These are phyloP conservation scores for Thinocorus orbignyianus DNA, from an alignment of 2,113 vertebrate species.

Conservation along the genomic window DNA sequence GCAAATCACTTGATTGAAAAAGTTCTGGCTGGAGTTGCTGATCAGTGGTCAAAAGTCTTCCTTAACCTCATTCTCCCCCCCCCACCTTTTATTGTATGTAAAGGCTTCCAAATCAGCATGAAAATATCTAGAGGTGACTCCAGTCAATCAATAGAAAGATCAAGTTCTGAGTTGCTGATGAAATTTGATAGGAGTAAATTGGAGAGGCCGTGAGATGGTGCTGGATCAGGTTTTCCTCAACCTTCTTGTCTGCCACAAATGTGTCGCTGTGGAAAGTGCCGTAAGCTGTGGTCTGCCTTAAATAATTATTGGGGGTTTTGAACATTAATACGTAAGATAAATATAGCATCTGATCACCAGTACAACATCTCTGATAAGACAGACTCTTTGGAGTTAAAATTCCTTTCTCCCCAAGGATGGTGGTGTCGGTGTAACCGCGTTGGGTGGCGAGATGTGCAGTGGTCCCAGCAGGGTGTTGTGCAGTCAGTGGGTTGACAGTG, in stretches of 20 bases:
- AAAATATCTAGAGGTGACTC: slow-evolving; percentile 71
- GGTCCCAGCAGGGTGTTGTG: neutral
- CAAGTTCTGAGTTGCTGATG: slow-evolving; percentile 70
- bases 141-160: slow-evolving; percentile 72
- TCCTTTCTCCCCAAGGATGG: neutral
- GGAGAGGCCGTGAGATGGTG: slow-evolving; percentile 43
- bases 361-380: neutral
- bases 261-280: slow-evolving; percentile 34
- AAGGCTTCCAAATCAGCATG: slow-evolving; percentile 62
- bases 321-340: neutral
- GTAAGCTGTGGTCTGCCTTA: slow-evolving; percentile 2
- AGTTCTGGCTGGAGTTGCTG: slow-evolving; percentile 57
- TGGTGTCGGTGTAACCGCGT: rapidly evolving
- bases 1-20: neutral
- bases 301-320: neutral
- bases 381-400: neutral
- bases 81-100: neutral
- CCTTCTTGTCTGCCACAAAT: slow-evolving; percentile 40
- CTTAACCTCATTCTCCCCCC: neutral
- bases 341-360: neutral
- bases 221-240: slow-evolving; percentile 66
- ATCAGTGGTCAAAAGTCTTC: slow-evolving; percentile 66
- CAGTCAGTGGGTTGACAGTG: neutral
- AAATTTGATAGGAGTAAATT: slow-evolving; percentile 72
- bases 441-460: neutral